Evolutionary conservation across 2,797 vertebrate species (phyloP).

Genomic region (Taenioides sp.): DNA sequence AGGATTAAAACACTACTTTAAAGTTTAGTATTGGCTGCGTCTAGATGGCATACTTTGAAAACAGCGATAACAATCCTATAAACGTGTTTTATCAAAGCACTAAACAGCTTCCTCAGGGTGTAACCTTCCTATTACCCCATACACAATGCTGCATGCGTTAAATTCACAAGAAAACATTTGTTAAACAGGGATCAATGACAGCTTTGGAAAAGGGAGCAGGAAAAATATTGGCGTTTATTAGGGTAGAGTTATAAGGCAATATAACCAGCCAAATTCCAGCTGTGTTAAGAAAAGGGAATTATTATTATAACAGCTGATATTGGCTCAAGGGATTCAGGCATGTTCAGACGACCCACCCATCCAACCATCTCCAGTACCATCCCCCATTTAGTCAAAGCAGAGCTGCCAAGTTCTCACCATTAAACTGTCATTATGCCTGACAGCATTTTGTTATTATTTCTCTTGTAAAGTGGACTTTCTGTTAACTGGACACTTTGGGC

Average conservation of each 20-base stretch:
- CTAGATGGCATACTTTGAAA: constrained; percentile 19
- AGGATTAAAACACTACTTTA: not conserved
- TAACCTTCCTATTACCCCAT: constrained; percentile 10
- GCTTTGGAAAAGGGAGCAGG: constrained; percentile 4
- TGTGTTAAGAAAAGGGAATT: not conserved
- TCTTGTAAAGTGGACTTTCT: not conserved
- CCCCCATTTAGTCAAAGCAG: constrained; percentile 45
- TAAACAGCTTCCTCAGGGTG: constrained; percentile 12
- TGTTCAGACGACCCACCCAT: constrained; percentile 52
- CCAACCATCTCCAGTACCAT: constrained; percentile 50
- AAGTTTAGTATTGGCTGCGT: constrained; percentile 22
- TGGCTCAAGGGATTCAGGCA: constrained; percentile 21
- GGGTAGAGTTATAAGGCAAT: not conserved
- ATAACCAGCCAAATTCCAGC: not conserved
- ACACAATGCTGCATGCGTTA: not conserved
- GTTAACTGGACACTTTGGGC: constrained; percentile 31
- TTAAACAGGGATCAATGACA: constrained; percentile 18
- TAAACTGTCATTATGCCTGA: constrained; percentile 15
- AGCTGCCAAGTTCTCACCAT: constrained; percentile 18
- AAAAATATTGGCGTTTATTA: not conserved
- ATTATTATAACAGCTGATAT: not conserved
- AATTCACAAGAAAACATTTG: not conserved
- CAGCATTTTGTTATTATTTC: constrained; percentile 8
- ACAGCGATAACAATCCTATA: constrained; percentile 13
- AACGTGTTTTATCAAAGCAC: constrained; percentile 22